These are phyloP conservation scores for Poeciliopsis occidentalis DNA, from an alignment of 2,113 vertebrate genomes.

Conservation along the genomic window DNA sequence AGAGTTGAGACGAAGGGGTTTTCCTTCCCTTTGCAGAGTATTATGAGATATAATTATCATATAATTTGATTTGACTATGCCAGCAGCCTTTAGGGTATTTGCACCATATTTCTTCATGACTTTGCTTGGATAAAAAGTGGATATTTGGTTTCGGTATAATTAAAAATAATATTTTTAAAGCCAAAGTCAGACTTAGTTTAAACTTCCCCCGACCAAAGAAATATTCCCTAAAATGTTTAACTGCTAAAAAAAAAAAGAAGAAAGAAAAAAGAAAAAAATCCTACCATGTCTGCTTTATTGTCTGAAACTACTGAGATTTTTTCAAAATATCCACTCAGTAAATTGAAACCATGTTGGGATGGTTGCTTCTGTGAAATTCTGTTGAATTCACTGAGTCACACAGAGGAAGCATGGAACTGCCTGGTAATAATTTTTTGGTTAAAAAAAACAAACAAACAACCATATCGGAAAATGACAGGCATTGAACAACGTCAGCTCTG, in stretches of 20 bases:
- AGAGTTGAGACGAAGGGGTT: background rate
- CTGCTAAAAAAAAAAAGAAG: background rate
- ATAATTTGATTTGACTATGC: background rate
- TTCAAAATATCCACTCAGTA: background rate
- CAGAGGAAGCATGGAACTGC: background rate
- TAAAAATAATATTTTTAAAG: background rate
- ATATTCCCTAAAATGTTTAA: background rate
- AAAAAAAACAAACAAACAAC: too few relatives aligned
- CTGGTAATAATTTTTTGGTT: too few relatives aligned
- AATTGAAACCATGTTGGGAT: conserved; percentile 1
- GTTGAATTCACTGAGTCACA: background rate
- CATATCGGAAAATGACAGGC: too few relatives aligned
- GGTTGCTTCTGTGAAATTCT: background rate
- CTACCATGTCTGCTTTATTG: background rate
- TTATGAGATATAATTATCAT: background rate
- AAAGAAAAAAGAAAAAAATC: background rate
- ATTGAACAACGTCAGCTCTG: too few relatives aligned
- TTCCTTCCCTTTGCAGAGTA: background rate
- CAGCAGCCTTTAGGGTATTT: background rate
- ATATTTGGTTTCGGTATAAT: background rate
- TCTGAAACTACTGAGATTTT: conserved; percentile 18
- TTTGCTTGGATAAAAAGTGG: background rate
- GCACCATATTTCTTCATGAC: background rate
- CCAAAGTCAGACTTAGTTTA: background rate
- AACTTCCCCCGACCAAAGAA: background rate